These are phyloP conservation scores for Strigops habroptila DNA, from an alignment of 2,113 vertebrate genomes.

Conservation along the genomic window DNA sequence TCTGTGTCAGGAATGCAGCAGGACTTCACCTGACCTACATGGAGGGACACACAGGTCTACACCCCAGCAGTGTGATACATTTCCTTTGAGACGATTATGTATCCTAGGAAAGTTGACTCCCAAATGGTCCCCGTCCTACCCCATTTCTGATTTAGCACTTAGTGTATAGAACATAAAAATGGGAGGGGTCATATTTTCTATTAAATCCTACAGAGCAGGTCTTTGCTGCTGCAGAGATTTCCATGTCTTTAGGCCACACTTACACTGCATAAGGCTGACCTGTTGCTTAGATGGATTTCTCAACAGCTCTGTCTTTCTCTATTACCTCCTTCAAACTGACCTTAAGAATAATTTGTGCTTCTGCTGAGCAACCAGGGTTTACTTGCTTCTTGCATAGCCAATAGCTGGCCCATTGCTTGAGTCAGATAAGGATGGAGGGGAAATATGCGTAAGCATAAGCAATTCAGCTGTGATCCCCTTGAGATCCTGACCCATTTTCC, in stretches of 20 bases:
- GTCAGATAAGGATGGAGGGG: background rate
- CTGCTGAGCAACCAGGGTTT: background rate
- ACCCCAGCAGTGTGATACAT: background rate
- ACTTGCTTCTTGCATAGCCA: background rate
- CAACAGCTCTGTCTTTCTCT: background rate
- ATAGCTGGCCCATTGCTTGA: no score
- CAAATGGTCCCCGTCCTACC: background rate
- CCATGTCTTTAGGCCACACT: background rate
- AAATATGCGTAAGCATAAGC: fast-evolving
- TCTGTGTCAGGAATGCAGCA: background rate
- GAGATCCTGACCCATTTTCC: background rate
- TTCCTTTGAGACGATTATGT: background rate
- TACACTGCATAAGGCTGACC: background rate
- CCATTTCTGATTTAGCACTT: background rate
- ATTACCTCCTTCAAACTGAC: fast-evolving
- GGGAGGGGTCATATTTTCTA: fast-evolving
- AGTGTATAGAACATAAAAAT: background rate
- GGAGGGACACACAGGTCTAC: fast-evolving
- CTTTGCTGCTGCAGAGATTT: background rate
- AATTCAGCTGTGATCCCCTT: background rate
- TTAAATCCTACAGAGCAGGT: background rate
- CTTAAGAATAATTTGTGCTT: background rate
- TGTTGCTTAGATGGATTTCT: conserved; percentile 5
- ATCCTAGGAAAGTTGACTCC: background rate
- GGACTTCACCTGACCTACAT: background rate